Percentiles rank a stretch among this genome's conserved stretches.
Evolutionary conservation across 2,888 invertebrate species (phyloP).

Genomic region (Odontocolon sp.): DNA sequence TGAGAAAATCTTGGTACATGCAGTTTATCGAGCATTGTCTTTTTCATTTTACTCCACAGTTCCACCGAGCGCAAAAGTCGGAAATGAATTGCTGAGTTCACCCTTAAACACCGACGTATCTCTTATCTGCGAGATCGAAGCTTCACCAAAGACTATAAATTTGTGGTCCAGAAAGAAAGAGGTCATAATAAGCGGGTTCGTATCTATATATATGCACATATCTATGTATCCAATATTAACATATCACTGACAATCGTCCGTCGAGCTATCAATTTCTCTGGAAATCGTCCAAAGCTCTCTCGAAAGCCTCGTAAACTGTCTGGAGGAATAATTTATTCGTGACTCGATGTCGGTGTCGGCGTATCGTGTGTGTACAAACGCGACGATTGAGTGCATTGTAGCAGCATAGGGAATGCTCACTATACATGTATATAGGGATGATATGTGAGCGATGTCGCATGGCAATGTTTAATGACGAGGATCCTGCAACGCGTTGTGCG

Average conservation of each 20-base stretch:
- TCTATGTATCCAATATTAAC: background rate
- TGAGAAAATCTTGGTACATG: background rate
- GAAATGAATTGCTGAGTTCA: constrained; percentile 86
- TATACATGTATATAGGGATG: constrained; percentile 6
- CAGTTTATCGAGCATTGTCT: background rate
- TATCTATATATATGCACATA: constrained; percentile 41
- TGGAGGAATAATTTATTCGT: constrained; percentile 58
- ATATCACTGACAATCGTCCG: constrained; percentile 12
- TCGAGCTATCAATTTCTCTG: constrained; percentile 57
- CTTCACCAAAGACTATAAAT: constrained; percentile 86
- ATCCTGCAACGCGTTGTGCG: constrained; percentile 4
- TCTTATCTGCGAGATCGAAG: constrained; percentile 86
- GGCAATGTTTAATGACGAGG: constrained; percentile 48
- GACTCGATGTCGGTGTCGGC: constrained; percentile 32
- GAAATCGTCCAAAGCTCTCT: constrained; percentile 45
- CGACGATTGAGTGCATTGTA: too few relatives aligned
- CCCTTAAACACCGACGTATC: constrained; percentile 85
- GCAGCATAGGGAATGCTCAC: too few relatives aligned
- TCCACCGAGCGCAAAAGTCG: constrained; percentile 85
- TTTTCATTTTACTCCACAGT: constrained; percentile 80
- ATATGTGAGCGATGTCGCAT: constrained; percentile 16
- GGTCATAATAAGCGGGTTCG: constrained; percentile 85
- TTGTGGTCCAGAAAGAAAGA: constrained; percentile 85
- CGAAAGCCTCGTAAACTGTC: constrained; percentile 55
- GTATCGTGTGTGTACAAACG: constrained; percentile 33